A percentile compares a stretch with the other conserved stretches of the same genome.
These are phyloP conservation scores for Pogonomyrmex barbatus DNA, from an alignment of 1,140 invertebrate species.

Conservation along the genomic window DNA sequence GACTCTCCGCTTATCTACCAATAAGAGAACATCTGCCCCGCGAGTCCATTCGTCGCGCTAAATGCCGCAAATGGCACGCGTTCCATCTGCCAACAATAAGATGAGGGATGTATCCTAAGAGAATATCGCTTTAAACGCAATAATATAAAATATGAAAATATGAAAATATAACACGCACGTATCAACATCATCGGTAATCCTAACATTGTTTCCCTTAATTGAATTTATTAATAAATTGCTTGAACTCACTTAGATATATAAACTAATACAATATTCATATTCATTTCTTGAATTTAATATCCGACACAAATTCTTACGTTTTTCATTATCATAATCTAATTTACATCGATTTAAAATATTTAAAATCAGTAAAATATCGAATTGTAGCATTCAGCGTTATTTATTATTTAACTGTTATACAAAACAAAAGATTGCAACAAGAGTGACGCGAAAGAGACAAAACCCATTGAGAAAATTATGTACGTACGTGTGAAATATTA, in stretches of 20 bases:
- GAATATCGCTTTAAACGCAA: constrained; percentile 16
- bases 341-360: background rate
- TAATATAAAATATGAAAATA: too few species aligned
- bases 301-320: background rate
- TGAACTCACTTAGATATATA: background rate
- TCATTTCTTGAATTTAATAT: background rate
- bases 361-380: background rate
- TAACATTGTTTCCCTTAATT: background rate
- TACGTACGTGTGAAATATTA: constrained; percentile 16
- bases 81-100: constrained; percentile 65
- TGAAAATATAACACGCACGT: background rate
- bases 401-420: background rate
- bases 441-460: background rate
- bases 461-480: background rate
- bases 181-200: background rate
- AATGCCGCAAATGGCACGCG: constrained; percentile 62
- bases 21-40: constrained; percentile 66
- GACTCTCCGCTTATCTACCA: constrained; percentile 24
- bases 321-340: background rate
- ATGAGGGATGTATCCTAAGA: constrained; percentile 66
- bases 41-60: constrained; percentile 65
- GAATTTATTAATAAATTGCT: background rate
- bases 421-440: background rate
- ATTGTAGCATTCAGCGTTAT: background rate
- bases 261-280: background rate